These are phyloP conservation scores for Drosophila littoralis DNA, from an alignment of 1,140 invertebrate species.

Conservation along the genomic window DNA sequence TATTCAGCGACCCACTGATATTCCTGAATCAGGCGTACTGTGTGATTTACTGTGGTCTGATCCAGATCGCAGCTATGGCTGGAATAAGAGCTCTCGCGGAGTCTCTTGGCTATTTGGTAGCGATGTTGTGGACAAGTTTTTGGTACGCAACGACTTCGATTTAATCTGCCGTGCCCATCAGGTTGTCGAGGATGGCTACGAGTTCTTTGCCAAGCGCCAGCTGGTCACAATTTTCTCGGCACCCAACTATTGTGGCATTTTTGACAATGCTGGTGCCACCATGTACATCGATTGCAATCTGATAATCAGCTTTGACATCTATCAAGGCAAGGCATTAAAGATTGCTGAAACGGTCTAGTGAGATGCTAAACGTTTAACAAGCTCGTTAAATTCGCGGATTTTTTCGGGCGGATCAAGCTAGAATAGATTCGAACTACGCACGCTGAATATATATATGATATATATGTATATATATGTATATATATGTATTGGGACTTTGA, in stretches of 20 bases:
- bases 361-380: too few relatives aligned
- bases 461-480: too few relatives aligned
- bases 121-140: slow-evolving; percentile 95
- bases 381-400: too few relatives aligned
- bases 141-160: slow-evolving; percentile 97
- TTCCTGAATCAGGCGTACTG: slow-evolving; percentile 94
- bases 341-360: too few relatives aligned
- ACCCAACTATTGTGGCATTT: slow-evolving; percentile 90
- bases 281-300: slow-evolving; percentile 99
- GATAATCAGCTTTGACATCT: slow-evolving; percentile 94
- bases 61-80: slow-evolving; percentile 94
- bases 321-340: neutral
- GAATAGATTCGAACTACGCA: too few relatives aligned
- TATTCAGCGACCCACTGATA: slow-evolving; percentile 94
- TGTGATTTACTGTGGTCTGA: slow-evolving; percentile 99
- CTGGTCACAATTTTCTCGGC: slow-evolving; percentile 96
- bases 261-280: slow-evolving; percentile 98
- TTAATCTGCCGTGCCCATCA: slow-evolving; percentile 98
- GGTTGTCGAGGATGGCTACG: slow-evolving; percentile 98
- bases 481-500: too few relatives aligned
- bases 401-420: too few relatives aligned
- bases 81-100: slow-evolving; percentile 97
- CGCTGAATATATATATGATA: too few relatives aligned
- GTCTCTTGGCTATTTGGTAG: slow-evolving; percentile 97
- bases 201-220: slow-evolving; percentile 98